Conservation (phyloP, 2,797 vertebrate species). For the Peromyscus attwateri region DNA sequence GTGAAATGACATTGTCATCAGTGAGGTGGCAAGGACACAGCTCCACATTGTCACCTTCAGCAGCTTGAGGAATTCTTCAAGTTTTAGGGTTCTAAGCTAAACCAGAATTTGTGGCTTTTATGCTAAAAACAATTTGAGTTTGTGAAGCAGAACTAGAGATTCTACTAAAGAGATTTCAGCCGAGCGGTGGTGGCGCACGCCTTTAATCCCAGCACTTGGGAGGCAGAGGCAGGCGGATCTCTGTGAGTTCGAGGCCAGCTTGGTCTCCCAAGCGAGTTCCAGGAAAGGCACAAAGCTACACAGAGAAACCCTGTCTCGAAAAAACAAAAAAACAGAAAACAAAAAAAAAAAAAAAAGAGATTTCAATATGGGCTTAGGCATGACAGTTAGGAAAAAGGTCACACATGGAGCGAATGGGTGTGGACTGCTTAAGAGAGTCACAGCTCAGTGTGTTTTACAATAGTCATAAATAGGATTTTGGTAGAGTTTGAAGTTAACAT, state of each 20-base stretch:
- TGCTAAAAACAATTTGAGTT: neutral
- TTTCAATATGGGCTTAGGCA: neutral
- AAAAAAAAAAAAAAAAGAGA: too few species aligned
- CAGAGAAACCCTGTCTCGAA: too few species aligned
- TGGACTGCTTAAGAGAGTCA: neutral
- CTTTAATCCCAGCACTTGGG: too few species aligned
- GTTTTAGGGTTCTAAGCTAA: neutral
- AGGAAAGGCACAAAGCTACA: too few species aligned
- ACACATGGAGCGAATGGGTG: too few species aligned
- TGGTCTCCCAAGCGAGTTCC: too few species aligned
- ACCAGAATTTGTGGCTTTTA: neutral
- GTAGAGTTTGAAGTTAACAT: neutral
- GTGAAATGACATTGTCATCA: neutral
- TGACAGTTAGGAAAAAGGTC: neutral
- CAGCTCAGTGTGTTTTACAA: neutral
- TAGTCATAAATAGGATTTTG: neutral
- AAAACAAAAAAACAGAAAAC: too few species aligned
- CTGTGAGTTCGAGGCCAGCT: too few species aligned
- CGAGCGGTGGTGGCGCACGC: too few species aligned
- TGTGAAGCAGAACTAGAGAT: neutral
- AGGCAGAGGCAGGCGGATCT: too few species aligned
- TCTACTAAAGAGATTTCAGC: neutral
- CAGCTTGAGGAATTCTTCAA: neutral
- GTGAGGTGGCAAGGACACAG: neutral
- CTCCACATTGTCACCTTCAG: neutral